These are phyloP conservation scores for Ferrisia virgata DNA, from an alignment of 2,888 invertebrate genomes.

Conservation along the genomic window DNA sequence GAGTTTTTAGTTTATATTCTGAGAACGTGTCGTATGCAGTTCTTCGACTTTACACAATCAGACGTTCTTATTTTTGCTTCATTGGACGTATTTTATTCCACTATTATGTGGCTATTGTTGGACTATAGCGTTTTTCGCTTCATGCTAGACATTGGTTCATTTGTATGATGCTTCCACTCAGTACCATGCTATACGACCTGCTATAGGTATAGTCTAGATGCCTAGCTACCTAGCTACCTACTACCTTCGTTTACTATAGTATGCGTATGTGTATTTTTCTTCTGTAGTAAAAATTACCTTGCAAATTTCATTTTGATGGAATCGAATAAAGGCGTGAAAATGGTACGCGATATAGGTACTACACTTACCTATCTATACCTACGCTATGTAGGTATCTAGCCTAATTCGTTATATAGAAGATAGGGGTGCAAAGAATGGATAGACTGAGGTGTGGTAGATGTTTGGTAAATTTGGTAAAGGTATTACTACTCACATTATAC, in stretches of 20 bases:
- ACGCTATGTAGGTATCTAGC: not conserved
- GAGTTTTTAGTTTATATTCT: slow-evolving; percentile 27
- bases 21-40: slow-evolving; percentile 38
- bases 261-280: not conserved
- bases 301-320: not conserved
- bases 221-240: not conserved
- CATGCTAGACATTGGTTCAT: not conserved
- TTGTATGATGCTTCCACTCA: not conserved
- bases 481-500: too few relatives aligned
- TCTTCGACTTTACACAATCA: slow-evolving; percentile 37
- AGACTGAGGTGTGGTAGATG: not conserved
- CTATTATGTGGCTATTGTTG: slow-evolving; percentile 37
- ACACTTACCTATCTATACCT: too few relatives aligned
- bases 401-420: too few relatives aligned
- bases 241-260: not conserved
- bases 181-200: not conserved
- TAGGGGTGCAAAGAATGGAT: not conserved
- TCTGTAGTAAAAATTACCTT: not conserved
- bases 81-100: slow-evolving; percentile 38
- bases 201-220: not conserved
- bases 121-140: not conserved
- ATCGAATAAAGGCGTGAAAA: not conserved
- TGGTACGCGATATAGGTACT: not conserved
- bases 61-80: slow-evolving; percentile 39
- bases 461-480: not conserved